Evolutionary conservation across 2,797 vertebrate species (phyloP).

Genomic region (Odontamblyopus lacepedii): DNA sequence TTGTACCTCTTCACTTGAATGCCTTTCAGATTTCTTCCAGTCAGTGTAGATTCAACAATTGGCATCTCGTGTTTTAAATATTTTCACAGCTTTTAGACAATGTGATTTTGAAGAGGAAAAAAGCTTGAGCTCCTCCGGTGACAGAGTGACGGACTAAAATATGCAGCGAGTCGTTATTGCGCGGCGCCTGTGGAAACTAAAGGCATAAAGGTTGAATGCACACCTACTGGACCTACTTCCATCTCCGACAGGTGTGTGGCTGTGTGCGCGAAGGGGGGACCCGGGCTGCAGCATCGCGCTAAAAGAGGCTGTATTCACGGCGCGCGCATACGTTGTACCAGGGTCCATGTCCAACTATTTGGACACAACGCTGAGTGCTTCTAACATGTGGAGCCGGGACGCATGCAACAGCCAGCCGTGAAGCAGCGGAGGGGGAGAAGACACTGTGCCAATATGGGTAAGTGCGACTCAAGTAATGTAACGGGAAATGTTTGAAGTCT

Average conservation of each 20-base stretch:
- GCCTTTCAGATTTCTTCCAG: slow-evolving; percentile 26
- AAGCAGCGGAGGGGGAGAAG: slow-evolving; percentile 66
- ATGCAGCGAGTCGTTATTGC: slow-evolving; percentile 46
- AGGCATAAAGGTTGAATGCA: slow-evolving; percentile 40
- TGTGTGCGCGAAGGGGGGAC: slow-evolving; percentile 46
- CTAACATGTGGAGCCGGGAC: slow-evolving; percentile 73
- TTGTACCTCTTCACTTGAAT: slow-evolving; percentile 30
- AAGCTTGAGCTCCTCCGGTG: slow-evolving; percentile 24
- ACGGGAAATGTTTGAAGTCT: slow-evolving; percentile 23
- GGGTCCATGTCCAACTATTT: slow-evolving; percentile 53
- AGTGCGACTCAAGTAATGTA: slow-evolving; percentile 33
- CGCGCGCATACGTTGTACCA: slow-evolving; percentile 23
- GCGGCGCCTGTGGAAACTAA: slow-evolving; percentile 50
- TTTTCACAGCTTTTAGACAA: slow-evolving; percentile 25
- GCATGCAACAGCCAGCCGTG: slow-evolving; percentile 55
- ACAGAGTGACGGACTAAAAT: slow-evolving; percentile 13
- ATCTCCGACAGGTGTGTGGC: slow-evolving; percentile 71
- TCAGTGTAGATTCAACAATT: slow-evolving; percentile 56
- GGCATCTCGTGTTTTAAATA: slow-evolving; percentile 32
- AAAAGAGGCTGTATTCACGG: slow-evolving; percentile 28
- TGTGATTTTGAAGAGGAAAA: slow-evolving; percentile 20
- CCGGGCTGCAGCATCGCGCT: slow-evolving; percentile 30
- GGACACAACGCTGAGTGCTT: slow-evolving; percentile 49
- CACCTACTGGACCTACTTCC: slow-evolving; percentile 44
- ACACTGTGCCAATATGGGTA: slow-evolving; percentile 78